Evolutionary conservation across 2,888 invertebrate species (phyloP).

Genomic region (Muscina levida): DNA sequence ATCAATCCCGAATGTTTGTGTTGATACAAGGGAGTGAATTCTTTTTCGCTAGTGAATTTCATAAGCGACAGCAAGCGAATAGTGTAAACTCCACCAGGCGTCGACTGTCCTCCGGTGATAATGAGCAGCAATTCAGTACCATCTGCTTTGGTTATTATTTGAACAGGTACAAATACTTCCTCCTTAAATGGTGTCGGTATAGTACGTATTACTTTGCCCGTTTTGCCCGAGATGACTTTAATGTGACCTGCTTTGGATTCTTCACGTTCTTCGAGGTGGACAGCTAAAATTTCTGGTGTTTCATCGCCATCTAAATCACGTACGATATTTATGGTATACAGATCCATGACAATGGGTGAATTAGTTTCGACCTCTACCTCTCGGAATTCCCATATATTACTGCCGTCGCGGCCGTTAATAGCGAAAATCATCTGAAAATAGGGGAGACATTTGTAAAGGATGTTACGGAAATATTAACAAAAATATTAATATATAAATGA

Average conservation of each 20-base stretch:
- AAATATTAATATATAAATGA: too few species aligned
- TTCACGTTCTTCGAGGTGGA: constrained; percentile 83
- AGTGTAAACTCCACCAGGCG: constrained; percentile 86
- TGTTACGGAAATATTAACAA: too few species aligned
- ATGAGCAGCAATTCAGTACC: constrained; percentile 85
- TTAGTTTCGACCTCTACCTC: constrained; percentile 79
- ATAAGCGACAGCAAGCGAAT: constrained; percentile 82
- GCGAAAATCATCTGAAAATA: constrained; percentile 82
- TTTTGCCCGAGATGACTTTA: constrained; percentile 86
- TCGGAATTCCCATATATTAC: constrained; percentile 83
- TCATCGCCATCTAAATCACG: constrained; percentile 86
- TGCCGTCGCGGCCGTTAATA: constrained; percentile 85
- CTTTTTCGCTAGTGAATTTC: constrained; percentile 80
- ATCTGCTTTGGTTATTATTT: constrained; percentile 83
- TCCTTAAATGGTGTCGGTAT: constrained; percentile 84
- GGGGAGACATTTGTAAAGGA: not conserved
- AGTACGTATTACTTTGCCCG: constrained; percentile 84
- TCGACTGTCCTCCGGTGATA: constrained; percentile 87
- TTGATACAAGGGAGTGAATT: constrained; percentile 82
- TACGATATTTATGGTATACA: constrained; percentile 87
- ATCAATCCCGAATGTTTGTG: constrained; percentile 85
- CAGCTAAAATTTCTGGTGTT: constrained; percentile 85
- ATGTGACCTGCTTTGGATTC: constrained; percentile 83
- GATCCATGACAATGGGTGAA: constrained; percentile 81
- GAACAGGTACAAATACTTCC: constrained; percentile 88